A percentile compares a stretch with the other conserved stretches of the same genome.
Conservation (phyloP, 2,797 vertebrate species). For the Parambassis ranga region DNA sequence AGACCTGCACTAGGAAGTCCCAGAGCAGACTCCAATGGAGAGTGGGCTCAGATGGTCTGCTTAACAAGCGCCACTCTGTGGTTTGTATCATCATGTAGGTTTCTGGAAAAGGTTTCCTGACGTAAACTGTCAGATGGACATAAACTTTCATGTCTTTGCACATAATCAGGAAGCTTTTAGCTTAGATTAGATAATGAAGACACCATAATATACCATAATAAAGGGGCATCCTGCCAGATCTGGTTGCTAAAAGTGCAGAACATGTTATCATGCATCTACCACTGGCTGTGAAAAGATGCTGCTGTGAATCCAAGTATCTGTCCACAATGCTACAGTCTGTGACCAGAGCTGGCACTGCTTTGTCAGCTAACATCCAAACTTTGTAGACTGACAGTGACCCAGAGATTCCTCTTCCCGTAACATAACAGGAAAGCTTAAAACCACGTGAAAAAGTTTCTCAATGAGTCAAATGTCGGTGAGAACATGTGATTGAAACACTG, state of each 20-base stretch:
- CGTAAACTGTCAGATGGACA: no score
- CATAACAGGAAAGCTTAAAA: background rate
- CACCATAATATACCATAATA: no score
- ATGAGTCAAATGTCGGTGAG: background rate
- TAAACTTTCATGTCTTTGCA: background rate
- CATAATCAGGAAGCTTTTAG: no score
- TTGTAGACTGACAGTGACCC: constrained; percentile 10
- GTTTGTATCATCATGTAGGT: constrained; percentile 71
- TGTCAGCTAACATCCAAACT: background rate
- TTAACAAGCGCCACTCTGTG: constrained; percentile 55
- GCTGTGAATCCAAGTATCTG: background rate
- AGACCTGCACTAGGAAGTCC: constrained; percentile 22
- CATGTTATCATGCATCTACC: background rate
- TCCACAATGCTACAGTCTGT: background rate
- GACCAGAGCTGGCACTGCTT: constrained; percentile 8
- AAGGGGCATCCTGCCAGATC: background rate
- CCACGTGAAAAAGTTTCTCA: background rate
- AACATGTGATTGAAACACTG: no score
- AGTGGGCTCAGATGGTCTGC: constrained; percentile 20
- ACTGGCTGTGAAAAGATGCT: background rate
- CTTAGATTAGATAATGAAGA: no score
- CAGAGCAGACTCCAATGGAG: constrained; percentile 34
- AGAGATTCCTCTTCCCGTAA: background rate
- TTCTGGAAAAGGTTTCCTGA: no score
- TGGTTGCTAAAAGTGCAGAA: background rate